Percentiles rank a stretch among this genome's conserved stretches.
These are phyloP conservation scores for Girardia tigrina DNA, from an alignment of 2,888 invertebrate genomes.

Conservation along the genomic window DNA sequence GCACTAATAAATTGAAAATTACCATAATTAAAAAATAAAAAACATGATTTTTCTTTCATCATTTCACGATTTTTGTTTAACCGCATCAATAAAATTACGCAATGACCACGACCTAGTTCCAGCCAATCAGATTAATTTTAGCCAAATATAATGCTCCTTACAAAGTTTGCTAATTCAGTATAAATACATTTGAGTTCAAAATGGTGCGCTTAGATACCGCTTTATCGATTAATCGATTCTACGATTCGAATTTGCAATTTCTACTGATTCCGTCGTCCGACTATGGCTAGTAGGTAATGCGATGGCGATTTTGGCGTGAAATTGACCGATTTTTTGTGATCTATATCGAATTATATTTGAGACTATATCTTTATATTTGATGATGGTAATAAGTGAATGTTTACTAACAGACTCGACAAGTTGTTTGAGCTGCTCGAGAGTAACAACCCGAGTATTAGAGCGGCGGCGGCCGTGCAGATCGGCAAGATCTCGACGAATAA, in stretches of 20 bases:
- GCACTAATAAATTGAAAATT: neutral
- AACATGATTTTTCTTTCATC: neutral
- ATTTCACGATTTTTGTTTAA: neutral
- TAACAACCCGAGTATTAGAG: neutral
- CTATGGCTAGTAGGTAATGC: neutral
- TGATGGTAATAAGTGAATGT: too few species aligned
- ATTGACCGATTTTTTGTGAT: too few species aligned
- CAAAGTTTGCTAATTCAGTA: constrained; percentile 23
- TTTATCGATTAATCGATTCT: neutral
- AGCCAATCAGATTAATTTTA: constrained; percentile 18
- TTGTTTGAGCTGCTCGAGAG: neutral
- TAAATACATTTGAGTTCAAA: constrained; percentile 18
- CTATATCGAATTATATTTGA: too few species aligned
- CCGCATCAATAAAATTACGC: neutral
- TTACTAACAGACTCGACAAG: neutral
- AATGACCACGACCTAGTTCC: constrained; percentile 15
- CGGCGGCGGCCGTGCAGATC: neutral
- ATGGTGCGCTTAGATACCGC: neutral
- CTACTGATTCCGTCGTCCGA: neutral
- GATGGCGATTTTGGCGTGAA: too few species aligned
- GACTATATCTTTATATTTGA: too few species aligned
- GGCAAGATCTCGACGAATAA: neutral
- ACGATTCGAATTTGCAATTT: neutral
- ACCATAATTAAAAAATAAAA: neutral
- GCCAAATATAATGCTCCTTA: constrained; percentile 16